Evolutionary conservation across 2,113 vertebrate species (phyloP), one percentile per base, ranked within the genome.

Genomic region (Tyrannus savana): DNA sequence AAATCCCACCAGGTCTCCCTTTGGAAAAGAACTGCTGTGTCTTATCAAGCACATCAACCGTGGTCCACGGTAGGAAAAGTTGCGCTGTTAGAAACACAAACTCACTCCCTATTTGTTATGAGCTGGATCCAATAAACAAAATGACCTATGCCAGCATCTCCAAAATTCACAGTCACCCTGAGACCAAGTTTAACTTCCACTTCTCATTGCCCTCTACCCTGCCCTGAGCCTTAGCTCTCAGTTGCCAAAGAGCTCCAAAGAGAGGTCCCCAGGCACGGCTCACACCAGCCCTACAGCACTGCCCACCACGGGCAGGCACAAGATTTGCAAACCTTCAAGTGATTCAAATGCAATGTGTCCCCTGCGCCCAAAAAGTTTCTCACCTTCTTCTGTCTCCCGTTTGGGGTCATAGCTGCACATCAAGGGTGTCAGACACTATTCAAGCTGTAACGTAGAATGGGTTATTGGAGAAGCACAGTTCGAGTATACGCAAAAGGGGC

Each of bases 91-190:
- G 87, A 90, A 96, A 93, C 91, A 80, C 84, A 95, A 92, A 94
- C 69, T 94, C 90, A 85, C 92, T 97, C 95, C 47, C 67, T 95
- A 87, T 52, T 84, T 84, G 89, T 91, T 96, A 91, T 77, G 68
- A 96, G 93, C 92, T 86, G 82, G 90, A 80, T 80, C 72, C 95
- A 96, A 90, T 23, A 79, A 90, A 95, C 86, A 95, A 84, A 87
- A 88, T 2, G 24, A 90, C 46, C 87, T 91, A 93, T 42, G 50
- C 93, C 87, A 94, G 81, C 91, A 76, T 77, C 92, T 95, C 88
- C 85, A 90, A 95, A 94, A 87, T 47, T 49, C 93, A 92, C 59
- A 93, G 92, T 86, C 90, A 93, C 82, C 72, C 89, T 78, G 83
- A 90, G 90, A 93, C 79, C 78, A 72, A 93, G 87, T 74, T 91